These are phyloP conservation scores for Gavia stellata DNA, from an alignment of 2,113 vertebrate genomes.

Conservation along the genomic window DNA sequence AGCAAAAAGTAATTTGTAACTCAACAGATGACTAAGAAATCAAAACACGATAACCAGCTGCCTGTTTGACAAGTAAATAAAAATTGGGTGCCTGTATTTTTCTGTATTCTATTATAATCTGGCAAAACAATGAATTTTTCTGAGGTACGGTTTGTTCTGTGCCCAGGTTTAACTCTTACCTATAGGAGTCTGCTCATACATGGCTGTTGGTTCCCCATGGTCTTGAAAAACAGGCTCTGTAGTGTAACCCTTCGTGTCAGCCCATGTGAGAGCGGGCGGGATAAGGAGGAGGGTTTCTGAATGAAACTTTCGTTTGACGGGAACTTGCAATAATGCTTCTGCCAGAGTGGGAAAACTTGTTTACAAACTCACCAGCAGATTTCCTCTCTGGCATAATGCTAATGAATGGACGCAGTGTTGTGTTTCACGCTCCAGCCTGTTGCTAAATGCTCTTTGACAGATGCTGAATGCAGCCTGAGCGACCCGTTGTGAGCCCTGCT, in stretches of 20 bases:
- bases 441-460: neutral
- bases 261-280: neutral
- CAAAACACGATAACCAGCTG: neutral
- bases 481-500: neutral
- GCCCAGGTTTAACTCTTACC: neutral
- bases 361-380: neutral
- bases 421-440: neutral
- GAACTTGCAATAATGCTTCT: neutral
- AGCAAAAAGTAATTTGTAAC: neutral
- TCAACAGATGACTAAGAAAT: neutral
- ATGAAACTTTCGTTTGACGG: neutral
- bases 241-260: neutral
- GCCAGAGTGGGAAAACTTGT: neutral
- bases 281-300: neutral
- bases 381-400: neutral
- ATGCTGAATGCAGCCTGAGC: neutral
- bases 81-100: neutral
- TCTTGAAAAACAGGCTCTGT: neutral
- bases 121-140: neutral
- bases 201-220: accelerated
- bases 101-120: neutral
- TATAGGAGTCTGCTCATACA: accelerated
- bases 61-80: neutral
- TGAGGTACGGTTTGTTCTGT: neutral
- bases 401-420: neutral